A percentile compares a stretch with the other conserved stretches of the same genome.
Evolutionary conservation across 1,140 invertebrate species (phyloP).

Genomic region (Drosophila bocki): DNA sequence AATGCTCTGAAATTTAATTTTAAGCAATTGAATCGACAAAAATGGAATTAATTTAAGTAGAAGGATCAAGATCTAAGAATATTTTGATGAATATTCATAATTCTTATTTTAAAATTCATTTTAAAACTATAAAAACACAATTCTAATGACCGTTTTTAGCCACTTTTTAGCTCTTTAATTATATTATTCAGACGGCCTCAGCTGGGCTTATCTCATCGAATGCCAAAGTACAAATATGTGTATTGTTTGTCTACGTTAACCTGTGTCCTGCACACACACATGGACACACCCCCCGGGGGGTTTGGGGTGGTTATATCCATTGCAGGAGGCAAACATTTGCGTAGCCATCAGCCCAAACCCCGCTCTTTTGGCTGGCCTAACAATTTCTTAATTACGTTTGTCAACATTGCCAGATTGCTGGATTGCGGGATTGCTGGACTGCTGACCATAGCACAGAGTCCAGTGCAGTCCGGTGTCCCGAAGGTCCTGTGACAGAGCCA

Average conservation of each 20-base stretch:
- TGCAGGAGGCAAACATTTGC: slow-evolving; percentile 49
- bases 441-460: slow-evolving; percentile 24
- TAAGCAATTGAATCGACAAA: neutral
- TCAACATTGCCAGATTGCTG: slow-evolving; percentile 25
- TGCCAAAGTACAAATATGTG: slow-evolving; percentile 30
- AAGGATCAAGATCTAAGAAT: too few relatives aligned
- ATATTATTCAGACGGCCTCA: neutral
- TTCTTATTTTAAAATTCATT: neutral
- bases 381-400: slow-evolving; percentile 66
- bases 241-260: slow-evolving; percentile 42
- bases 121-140: neutral
- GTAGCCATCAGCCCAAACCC: neutral
- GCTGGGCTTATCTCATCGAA: slow-evolving; percentile 7
- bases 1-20: neutral
- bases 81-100: neutral
- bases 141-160: neutral
- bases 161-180: neutral
- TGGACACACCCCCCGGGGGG: neutral
- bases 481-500: slow-evolving; percentile 5
- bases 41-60: too few relatives aligned
- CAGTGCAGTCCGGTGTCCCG: slow-evolving; percentile 8
- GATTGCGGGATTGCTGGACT: slow-evolving; percentile 10
- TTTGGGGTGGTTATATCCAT: slow-evolving; percentile 4
- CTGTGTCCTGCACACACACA: slow-evolving; percentile 9
- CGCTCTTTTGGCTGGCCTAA: slow-evolving; percentile 1